phyloP scores from a whole-genome alignment of 2,888 invertebrate genomes.

The Luperina nickerlii region DNA sequence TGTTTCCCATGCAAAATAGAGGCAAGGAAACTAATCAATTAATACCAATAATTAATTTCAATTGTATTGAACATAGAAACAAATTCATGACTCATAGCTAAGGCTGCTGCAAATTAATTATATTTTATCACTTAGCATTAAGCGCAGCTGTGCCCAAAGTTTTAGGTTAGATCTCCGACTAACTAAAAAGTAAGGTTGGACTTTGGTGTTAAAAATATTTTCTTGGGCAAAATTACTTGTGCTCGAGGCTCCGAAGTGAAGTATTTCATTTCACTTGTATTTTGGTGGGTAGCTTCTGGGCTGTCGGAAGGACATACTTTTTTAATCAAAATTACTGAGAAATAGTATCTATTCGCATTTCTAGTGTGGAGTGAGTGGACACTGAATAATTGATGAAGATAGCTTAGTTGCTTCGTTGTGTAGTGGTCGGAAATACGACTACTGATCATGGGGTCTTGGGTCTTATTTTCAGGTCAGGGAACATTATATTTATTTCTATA shows the following conservation, averaged over 20 bases:
- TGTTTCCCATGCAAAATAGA: neutral
- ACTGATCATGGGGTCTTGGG: neutral
- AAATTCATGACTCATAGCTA: neutral
- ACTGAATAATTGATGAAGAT: neutral
- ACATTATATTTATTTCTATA: neutral
- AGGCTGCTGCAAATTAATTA: constrained; percentile 8
- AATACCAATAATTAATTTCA: neutral
- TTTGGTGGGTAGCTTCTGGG: neutral
- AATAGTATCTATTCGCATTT: neutral
- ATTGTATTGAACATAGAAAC: constrained; percentile 10
- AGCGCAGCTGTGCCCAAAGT: constrained; percentile 38
- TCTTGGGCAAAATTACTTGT: neutral
- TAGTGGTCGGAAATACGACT: neutral
- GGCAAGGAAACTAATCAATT: neutral
- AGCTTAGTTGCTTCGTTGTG: neutral
- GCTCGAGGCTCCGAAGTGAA: neutral
- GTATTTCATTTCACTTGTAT: neutral
- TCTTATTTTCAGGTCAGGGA: neutral
- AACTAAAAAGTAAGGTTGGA: constrained; percentile 15
- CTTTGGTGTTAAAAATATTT: neutral
- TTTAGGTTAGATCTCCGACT: constrained; percentile 5
- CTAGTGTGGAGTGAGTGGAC: neutral
- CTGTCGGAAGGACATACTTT: neutral
- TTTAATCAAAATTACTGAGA: neutral
- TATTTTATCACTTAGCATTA: constrained; percentile 33